Conservation (phyloP, 2,888 invertebrate species). For the Philereme vetulata region DNA sequence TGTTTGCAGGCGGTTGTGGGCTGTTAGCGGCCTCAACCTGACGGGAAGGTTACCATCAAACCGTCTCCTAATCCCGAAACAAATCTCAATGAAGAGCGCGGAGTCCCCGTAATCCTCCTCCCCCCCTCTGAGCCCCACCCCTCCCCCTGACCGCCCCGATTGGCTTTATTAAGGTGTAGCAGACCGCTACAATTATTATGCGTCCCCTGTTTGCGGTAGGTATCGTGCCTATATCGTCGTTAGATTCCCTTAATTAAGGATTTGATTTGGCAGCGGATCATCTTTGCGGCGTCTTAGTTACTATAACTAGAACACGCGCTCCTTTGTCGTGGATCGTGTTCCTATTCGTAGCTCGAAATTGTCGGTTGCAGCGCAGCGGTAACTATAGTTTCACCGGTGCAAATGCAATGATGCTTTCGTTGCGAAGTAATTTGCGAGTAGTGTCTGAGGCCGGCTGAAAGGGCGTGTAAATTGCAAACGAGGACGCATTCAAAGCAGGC, state of each 20-base stretch:
- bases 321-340: slow-evolving; percentile 25
- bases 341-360: slow-evolving; percentile 6
- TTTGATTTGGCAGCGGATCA: slow-evolving; percentile 71
- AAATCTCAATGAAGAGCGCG: slow-evolving; percentile 83
- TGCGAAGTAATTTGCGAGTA: slow-evolving; percentile 52
- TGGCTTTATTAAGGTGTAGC: slow-evolving; percentile 84
- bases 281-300: slow-evolving; percentile 55
- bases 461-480: slow-evolving; percentile 74
- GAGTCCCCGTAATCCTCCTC: slow-evolving; percentile 70
- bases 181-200: slow-evolving; percentile 84
- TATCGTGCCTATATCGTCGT: slow-evolving; percentile 76
- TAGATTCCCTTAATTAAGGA: slow-evolving; percentile 80
- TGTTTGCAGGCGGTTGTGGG: slow-evolving; percentile 56
- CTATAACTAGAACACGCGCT: slow-evolving; percentile 35
- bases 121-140: slow-evolving; percentile 46
- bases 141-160: slow-evolving; percentile 65
- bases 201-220: slow-evolving; percentile 82
- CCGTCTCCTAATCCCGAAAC: slow-evolving; percentile 80
- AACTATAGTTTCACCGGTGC: slow-evolving; percentile 23
- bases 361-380: slow-evolving; percentile 17
- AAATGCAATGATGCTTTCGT: slow-evolving; percentile 46
- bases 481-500: slow-evolving; percentile 70
- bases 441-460: slow-evolving; percentile 64
- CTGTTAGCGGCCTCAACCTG: slow-evolving; percentile 61
- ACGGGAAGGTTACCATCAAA: slow-evolving; percentile 72